Base-by-base conservation (phyloP, 2,113 vertebrate species). In the Fregetta grallaria region DNA sequence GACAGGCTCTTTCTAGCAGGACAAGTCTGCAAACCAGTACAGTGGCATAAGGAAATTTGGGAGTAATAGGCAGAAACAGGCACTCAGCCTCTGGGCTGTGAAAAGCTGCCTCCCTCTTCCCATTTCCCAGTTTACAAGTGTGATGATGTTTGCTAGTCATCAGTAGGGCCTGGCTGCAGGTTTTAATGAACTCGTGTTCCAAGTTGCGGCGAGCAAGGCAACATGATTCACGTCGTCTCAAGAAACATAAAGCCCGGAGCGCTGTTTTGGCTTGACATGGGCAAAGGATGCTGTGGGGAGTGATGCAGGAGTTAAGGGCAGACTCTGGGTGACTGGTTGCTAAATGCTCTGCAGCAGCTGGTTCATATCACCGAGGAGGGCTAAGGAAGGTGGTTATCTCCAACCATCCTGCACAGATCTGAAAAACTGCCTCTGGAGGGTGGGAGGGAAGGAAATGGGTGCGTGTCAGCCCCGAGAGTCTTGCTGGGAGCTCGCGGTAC, bases 51-150 rank as follows among this genome's bases (percentile, higher is more conserved):
- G 63, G 63, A 45, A 34, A 73, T 38, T 44, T 3, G 52, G 67
- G 50, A 67, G 11, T 45, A 9, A 30, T 2, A 8, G 56, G 50
- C 40, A 62, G 34, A 23, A 40, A 15, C 16, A n/a, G 83, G 72
- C 18, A 4, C 45, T 29, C 27, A 4, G 7, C 16, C 20, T 42
- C 25, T 5, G 44, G 30, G 32, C 72, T 50, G 29, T 6, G 70
- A 23, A 9, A 29, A 42, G 58, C 77, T n/a, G 53, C 30, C 36
- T 81, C 10, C 23, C 7, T 9, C 9, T 58, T 22, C 11, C 47
- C 4, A 1, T 10, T 49, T 4, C 19, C 30, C 3, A 1, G 20
- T 8, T 10, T 1, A 9, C 21, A 13, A 1, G 30, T 5, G 50
- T 62, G 68, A 1, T 25, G 92, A 30, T 10, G 67, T 81, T 77